Conservation (phyloP, 2,797 vertebrate genomes). For the Chiroxiphia lanceolata region DNA sequence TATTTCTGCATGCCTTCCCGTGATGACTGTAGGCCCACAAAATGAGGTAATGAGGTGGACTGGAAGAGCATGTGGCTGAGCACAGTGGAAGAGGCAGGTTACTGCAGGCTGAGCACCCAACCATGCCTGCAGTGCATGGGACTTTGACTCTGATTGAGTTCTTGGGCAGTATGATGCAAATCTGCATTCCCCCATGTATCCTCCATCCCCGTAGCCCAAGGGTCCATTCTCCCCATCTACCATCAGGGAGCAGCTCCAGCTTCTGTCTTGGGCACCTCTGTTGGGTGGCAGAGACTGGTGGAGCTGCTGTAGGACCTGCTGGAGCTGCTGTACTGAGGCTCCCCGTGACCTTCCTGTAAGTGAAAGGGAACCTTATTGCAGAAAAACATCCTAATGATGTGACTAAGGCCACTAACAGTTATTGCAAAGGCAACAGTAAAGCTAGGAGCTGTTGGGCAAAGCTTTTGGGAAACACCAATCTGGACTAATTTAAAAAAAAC, state of each 20-base stretch:
- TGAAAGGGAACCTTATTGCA: not conserved
- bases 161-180: not conserved
- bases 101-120: not conserved
- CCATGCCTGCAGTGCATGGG: accelerated
- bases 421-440: not conserved
- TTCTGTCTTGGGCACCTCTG: not conserved
- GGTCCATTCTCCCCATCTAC: not conserved
- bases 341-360: not conserved
- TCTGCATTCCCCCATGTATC: not conserved
- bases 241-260: accelerated
- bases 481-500: conserved; percentile 22
- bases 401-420: not conserved
- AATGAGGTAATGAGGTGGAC: not conserved
- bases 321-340: too few relatives aligned
- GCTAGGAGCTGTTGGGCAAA: not conserved
- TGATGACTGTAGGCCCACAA: not conserved
- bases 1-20: not conserved
- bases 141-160: not conserved
- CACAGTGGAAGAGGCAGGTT: not conserved
- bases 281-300: not conserved
- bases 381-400: not conserved
- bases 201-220: accelerated
- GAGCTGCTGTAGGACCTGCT: not conserved
- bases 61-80: not conserved
- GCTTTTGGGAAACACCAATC: not conserved